phyloP scores from a whole-genome alignment of 1,140 invertebrate species.

The Drosophila ficusphila region DNA sequence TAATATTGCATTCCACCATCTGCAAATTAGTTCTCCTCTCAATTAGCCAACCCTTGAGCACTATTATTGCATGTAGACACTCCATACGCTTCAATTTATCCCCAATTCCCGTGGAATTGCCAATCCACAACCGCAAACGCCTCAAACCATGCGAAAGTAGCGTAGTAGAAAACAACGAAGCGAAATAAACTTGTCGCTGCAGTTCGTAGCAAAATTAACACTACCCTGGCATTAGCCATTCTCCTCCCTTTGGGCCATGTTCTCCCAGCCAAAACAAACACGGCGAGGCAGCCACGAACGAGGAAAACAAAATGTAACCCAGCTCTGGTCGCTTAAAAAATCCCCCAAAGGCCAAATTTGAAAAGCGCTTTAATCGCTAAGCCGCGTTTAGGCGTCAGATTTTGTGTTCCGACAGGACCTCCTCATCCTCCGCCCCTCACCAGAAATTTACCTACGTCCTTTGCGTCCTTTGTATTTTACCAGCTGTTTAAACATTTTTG shows the following conservation, averaged over 20 bases:
- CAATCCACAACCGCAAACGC: conserved; percentile 21
- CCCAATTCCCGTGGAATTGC: not conserved
- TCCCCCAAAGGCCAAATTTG: conserved; percentile 61
- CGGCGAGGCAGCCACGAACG: conserved; percentile 27
- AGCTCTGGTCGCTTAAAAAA: conserved; percentile 46
- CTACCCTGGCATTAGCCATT: conserved; percentile 37
- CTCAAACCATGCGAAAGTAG: conserved; percentile 27
- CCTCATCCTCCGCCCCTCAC: not conserved
- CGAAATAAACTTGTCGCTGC: conserved; percentile 64
- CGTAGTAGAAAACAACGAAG: conserved; percentile 39
- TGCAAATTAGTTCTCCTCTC: not conserved
- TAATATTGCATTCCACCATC: not conserved
- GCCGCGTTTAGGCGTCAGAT: conserved; percentile 72
- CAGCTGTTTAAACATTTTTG: conserved; percentile 77
- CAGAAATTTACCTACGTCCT: conserved; percentile 16
- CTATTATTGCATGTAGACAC: not conserved
- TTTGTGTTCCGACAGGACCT: conserved; percentile 24
- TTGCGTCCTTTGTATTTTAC: conserved; percentile 61
- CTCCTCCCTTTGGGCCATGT: conserved; percentile 10
- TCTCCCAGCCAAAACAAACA: conserved; percentile 59
- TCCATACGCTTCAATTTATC: not conserved
- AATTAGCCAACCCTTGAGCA: not conserved
- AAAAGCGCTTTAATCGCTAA: conserved; percentile 77
- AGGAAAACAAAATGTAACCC: conserved; percentile 33
- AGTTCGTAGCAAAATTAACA: conserved; percentile 65